Conservation (phyloP, 2,888 invertebrate species). For the Ichneumoninae sp. region DNA sequence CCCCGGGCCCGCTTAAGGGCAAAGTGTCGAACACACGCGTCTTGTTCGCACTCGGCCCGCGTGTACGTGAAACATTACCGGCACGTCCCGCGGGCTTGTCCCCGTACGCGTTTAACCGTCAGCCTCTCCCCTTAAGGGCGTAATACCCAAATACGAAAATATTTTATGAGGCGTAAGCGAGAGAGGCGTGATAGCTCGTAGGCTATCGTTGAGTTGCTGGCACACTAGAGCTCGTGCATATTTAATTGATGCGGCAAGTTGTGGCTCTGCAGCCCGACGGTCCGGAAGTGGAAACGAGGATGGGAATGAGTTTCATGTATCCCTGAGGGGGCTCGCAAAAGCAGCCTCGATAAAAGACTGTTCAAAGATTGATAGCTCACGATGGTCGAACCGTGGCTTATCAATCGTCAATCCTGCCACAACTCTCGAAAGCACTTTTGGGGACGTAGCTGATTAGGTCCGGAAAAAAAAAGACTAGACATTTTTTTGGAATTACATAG, state of each 20-base stretch:
- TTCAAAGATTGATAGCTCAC: conserved; percentile 50
- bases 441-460: too few species aligned
- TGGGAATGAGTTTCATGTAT: conserved; percentile 42
- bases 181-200: not conserved
- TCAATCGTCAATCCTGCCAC: not conserved
- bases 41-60: not conserved
- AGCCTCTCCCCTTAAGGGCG: not conserved
- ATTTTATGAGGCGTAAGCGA: conserved; percentile 33
- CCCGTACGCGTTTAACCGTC: not conserved
- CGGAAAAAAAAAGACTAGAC: too few species aligned
- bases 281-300: conserved; percentile 6
- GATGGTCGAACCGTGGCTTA: not conserved
- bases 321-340: conserved; percentile 33
- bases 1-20: not conserved
- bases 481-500: too few species aligned
- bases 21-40: not conserved
- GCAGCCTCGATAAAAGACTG: conserved; percentile 58
- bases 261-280: not conserved
- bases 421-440: not conserved
- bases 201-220: not conserved
- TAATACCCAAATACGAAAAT: conserved; percentile 17
- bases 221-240: conserved; percentile 17
- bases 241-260: conserved; percentile 12
- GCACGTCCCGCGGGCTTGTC: not conserved
- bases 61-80: not conserved